phyloP scores from a whole-genome alignment of 2,797 vertebrate species.

The Hydrocynus forskahlii region DNA sequence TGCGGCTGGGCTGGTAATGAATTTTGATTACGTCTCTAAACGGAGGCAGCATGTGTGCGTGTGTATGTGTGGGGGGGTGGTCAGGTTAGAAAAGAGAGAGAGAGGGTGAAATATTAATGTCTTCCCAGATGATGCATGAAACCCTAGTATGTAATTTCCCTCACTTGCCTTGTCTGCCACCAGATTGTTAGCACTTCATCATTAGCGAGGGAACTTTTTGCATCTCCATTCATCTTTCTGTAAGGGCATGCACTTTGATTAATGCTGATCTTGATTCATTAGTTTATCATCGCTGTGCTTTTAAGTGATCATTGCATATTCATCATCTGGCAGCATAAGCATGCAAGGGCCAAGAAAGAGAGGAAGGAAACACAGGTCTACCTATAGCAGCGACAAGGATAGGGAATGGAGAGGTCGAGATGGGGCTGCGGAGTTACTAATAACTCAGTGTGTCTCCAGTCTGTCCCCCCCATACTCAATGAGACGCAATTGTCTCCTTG shows the following conservation, averaged over 20 bases:
- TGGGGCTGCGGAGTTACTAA: conserved; percentile 49
- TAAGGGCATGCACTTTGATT: conserved; percentile 88
- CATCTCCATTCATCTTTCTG: conserved; percentile 97
- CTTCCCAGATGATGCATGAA: conserved; percentile 99
- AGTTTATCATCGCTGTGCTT: conserved; percentile 97
- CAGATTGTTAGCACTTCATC: conserved; percentile 99
- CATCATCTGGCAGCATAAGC: conserved; percentile 69
- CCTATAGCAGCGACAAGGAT: conserved; percentile 55
- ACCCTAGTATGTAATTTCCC: conserved; percentile 95
- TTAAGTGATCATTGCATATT: conserved; percentile 92
- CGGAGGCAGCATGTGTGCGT: conserved; percentile 74
- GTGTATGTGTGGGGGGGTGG: conserved; percentile 49
- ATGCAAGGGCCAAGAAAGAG: neutral
- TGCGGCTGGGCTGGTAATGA: conserved; percentile 95
- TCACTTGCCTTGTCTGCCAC: conserved; percentile 94
- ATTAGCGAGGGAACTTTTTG: conserved; percentile 95
- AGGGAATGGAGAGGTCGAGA: conserved; percentile 40
- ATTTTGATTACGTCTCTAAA: conserved; percentile 99
- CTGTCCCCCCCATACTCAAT: conserved; percentile 67
- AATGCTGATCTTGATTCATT: conserved; percentile 98
- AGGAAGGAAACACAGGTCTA: conserved; percentile 22
- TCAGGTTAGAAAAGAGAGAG: conserved; percentile 49
- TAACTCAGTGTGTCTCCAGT: conserved; percentile 70
- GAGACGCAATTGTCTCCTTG: conserved; percentile 68
- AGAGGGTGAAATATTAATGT: conserved; percentile 92